These are phyloP conservation scores for Leucozona laternaria DNA, from an alignment of 2,888 invertebrate species.

Conservation along the genomic window DNA sequence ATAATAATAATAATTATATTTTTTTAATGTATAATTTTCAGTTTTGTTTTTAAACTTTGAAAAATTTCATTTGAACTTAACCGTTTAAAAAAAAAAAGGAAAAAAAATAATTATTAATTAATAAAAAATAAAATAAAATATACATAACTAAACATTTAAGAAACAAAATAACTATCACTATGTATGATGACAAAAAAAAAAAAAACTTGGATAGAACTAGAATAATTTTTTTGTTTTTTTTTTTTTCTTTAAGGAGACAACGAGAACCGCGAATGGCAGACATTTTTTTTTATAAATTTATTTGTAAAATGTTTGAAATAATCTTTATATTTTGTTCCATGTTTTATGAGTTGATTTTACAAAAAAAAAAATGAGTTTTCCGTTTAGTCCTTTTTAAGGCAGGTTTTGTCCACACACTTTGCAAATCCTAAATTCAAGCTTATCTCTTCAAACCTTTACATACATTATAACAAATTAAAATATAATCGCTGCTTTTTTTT, in stretches of 20 bases:
- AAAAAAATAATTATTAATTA: constrained; percentile 56
- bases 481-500: constrained; percentile 16
- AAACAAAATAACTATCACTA: constrained; percentile 69
- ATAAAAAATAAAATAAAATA: constrained; percentile 47
- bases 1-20: constrained; percentile 63
- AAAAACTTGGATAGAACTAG: constrained; percentile 59
- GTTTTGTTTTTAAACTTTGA: constrained; percentile 56
- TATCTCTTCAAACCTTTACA: constrained; percentile 31
- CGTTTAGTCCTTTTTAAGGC: constrained; percentile 70
- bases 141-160: constrained; percentile 70
- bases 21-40: constrained; percentile 44
- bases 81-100: constrained; percentile 58
- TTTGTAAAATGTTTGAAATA: constrained; percentile 43
- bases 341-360: constrained; percentile 40
- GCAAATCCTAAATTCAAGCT: constrained; percentile 61
- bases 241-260: constrained; percentile 65
- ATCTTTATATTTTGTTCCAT: constrained; percentile 35
- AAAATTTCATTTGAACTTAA: constrained; percentile 76
- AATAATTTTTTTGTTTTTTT: constrained; percentile 22
- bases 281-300: constrained; percentile 25
- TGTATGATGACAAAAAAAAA: constrained; percentile 34
- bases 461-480: constrained; percentile 24
- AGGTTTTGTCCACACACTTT: constrained; percentile 58
- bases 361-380: constrained; percentile 52
- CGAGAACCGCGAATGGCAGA: constrained; percentile 73